Percentiles rank a stretch among this genome's conserved stretches.
Conservation (phyloP, 2,888 invertebrate species). For the Drosophila kanekoi region DNA sequence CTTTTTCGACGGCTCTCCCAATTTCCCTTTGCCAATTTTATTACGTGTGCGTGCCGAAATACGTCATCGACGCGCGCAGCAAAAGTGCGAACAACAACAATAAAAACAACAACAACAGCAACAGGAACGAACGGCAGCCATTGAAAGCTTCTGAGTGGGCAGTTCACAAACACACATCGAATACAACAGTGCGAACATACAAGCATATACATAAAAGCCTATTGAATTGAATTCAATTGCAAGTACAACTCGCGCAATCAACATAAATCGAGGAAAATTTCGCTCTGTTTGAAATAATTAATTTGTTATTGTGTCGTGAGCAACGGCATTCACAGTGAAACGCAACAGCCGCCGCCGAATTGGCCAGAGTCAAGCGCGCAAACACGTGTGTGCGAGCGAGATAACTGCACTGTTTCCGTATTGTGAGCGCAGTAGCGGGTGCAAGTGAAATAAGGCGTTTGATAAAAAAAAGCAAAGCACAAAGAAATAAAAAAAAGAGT, state of each 20-base stretch:
- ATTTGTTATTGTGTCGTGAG: conserved; percentile 67
- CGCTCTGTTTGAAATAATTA: conserved; percentile 63
- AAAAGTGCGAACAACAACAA: conserved; percentile 36
- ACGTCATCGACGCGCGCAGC: conserved; percentile 78
- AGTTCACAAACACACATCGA: conserved; percentile 28
- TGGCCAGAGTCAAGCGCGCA: conserved; percentile 51
- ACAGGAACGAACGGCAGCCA: conserved; percentile 35
- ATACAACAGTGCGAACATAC: conserved; percentile 11
- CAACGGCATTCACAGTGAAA: conserved; percentile 60
- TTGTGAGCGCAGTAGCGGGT: conserved; percentile 18
- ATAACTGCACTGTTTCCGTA: conserved; percentile 29
- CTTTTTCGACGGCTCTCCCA: conserved; percentile 44
- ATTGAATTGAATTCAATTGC: conserved; percentile 71
- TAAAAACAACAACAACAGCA: conserved; percentile 34
- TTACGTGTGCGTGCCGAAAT: conserved; percentile 68
- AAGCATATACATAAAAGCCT: conserved; percentile 24
- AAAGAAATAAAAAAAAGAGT: conserved; percentile 43
- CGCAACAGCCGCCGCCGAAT: conserved; percentile 23
- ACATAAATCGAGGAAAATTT: conserved; percentile 70
- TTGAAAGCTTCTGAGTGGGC: conserved; percentile 60
- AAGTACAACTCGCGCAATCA: conserved; percentile 53
- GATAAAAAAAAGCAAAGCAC: conserved; percentile 28
- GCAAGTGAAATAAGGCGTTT: conserved; percentile 46
- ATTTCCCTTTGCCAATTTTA: conserved; percentile 40
- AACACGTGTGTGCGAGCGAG: conserved; percentile 57